Base-by-base conservation (phyloP, 2,888 invertebrate species). In the Listrodromus nycthemerus region DNA sequence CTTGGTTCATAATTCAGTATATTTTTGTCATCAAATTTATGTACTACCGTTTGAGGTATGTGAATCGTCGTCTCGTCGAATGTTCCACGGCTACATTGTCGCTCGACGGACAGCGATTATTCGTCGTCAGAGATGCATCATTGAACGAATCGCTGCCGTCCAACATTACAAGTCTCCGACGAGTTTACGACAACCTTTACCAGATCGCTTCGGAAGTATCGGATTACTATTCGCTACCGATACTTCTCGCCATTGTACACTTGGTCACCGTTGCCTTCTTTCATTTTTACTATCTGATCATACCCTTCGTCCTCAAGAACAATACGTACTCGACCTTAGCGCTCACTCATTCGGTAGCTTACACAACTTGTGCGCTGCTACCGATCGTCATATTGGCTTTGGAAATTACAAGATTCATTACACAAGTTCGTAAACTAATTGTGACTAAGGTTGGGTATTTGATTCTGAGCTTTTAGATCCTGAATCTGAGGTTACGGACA, bases 1-100 rank as follows among this genome's bases (percentile, higher is more conserved):
- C 16, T 3, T 84, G 71, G 63, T 8, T 84, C n/a, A n/a, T 83
- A 27, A 55, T 84, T 6, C 87, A 88, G 52, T 88, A 88, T 48
- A 85, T 67, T 45, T n/a, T 81, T 0, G 61, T 83, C 0, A 55
- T 86, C 0, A 71, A 61, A n/a, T 10, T 86, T 1, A 74, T 82
- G 1, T 50, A 63, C 4, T 27, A 33, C 13, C 19, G 65, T 10
- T 87, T 86, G 16, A 45, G 5, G 0, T 69, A 76, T 0, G 37
- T 87, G 8, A 88, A 88, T 67, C 48, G n/a, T 0, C 24, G 21
- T 0, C 50, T 84, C 48, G 30, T 65, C 19, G 55, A 24, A 27
- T 16, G 13, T 55, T 19, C 41, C 2, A 1, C 13, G 8, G 24
- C 13, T 24, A 16, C 24, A 1, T 67, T 27, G 27, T 1, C 7